Percentiles rank a stretch among this genome's conserved stretches.
phyloP scores from a whole-genome alignment of 2,888 invertebrate species.

The Candidula unifasciata region DNA sequence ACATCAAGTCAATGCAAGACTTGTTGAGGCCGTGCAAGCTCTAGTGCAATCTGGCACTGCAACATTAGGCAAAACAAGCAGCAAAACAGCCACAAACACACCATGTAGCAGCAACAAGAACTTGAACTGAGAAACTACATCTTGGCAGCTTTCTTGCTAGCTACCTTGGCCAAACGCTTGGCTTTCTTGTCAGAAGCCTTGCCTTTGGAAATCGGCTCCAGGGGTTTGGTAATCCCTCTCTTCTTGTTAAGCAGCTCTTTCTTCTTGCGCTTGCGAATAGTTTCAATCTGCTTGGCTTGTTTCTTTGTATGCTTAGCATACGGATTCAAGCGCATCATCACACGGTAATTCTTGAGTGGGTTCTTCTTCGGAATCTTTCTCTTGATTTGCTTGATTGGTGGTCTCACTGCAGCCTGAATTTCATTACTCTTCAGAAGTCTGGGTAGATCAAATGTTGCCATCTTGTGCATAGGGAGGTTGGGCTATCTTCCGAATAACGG shows the following conservation, averaged over 20 bases:
- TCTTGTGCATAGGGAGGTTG: conserved; percentile 85
- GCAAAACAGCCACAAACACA: too few relatives aligned
- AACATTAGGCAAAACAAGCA: too few relatives aligned
- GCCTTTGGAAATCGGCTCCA: conserved; percentile 50
- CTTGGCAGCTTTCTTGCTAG: conserved; percentile 1
- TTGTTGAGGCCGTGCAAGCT: too few relatives aligned
- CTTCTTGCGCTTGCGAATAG: conserved; percentile 56
- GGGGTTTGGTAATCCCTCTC: conserved; percentile 80
- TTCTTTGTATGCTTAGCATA: conserved; percentile 86
- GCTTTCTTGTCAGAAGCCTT: conserved; percentile 48
- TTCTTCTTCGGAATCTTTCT: conserved; percentile 82
- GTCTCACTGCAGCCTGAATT: conserved; percentile 93
- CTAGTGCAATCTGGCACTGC: too few relatives aligned
- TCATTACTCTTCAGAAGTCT: conserved; percentile 96
- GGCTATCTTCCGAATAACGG: too few relatives aligned
- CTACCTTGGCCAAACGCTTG: conserved; percentile 69
- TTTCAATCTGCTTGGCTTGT: conserved; percentile 84
- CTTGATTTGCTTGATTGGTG: conserved; percentile 82
- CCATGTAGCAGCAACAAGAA: too few relatives aligned
- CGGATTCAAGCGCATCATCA: conserved; percentile 94
- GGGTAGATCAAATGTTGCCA: conserved; percentile 96
- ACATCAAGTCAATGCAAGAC: too few relatives aligned
- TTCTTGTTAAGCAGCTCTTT: conserved; percentile 83
- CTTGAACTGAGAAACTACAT: too few relatives aligned
- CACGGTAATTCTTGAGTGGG: conserved; percentile 85